Conservation (phyloP, 2,888 invertebrate genomes). For the Holacanthella duospinosa region DNA sequence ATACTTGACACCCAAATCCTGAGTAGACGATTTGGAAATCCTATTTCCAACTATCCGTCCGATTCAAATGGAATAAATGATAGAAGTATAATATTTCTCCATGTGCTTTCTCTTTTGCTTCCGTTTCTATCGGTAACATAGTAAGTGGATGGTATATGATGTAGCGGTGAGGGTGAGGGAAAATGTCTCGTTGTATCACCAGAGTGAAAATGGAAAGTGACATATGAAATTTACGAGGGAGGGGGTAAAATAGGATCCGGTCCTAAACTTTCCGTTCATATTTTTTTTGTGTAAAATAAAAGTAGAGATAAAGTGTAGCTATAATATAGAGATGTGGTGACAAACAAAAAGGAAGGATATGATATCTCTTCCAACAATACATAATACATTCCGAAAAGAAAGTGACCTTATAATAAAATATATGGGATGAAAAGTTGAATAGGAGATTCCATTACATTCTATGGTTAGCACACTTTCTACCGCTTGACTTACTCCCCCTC, state of each 20-base stretch:
- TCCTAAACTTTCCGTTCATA: neutral
- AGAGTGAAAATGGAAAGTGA: constrained; percentile 20
- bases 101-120: neutral
- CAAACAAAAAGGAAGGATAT: neutral
- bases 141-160: no score
- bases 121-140: neutral
- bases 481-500: neutral
- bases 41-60: neutral
- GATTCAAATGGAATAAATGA: neutral
- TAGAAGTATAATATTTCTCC: neutral
- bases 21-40: constrained; percentile 2
- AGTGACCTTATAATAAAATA: constrained; percentile 4
- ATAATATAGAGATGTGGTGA: neutral
- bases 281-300: neutral
- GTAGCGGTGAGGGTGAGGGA: no score
- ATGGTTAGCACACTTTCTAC: neutral
- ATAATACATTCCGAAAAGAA: neutral
- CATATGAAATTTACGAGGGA: constrained; percentile 19
- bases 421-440: neutral
- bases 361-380: neutral
- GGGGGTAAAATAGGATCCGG: neutral
- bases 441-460: neutral
- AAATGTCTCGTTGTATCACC: constrained; percentile 5
- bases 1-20: neutral
- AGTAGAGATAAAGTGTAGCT: no score